Base-by-base conservation (phyloP, 2,797 vertebrate genomes). In the Pampus argenteus region DNA sequence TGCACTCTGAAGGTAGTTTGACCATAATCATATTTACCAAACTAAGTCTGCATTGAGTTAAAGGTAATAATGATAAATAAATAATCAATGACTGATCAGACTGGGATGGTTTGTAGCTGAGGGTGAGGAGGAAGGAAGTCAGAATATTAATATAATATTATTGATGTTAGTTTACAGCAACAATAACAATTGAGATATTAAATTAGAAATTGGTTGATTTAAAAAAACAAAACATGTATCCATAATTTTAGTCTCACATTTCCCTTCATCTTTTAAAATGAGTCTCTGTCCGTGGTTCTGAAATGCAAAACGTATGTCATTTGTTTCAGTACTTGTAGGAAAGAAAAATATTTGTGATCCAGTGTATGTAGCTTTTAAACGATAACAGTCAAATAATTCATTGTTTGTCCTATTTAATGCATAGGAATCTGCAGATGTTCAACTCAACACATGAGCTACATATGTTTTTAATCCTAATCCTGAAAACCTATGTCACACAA, bases 391-490 rank as follows among this genome's bases (percentile, higher is more conserved):
- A 45, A 23, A 48, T 49, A 17, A 8, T 17, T n/a, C 3, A 11
- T 45, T 47, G 25, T 58, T 42, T 20, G 20, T 26, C 5, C 23
- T 0, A 4, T 20, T 7, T n/a, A 40, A 25, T 36, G 18, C 18
- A n/a, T 47, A n/a, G 22, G 38, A 56, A 66, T 44, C 3, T 48
- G 10, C 64, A 28, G 6, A n/a, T 57, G 9, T 56, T 20, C 22
- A 6, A 62, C 36, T 29, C 4, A 51, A 11, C 1, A 61, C 1
- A 71, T 65, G 60, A 69, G 28, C 49, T 71, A 48, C 62, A 56
- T 70, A 47, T 42, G 26, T 59, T 56, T 72, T 74, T 67, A 75
- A 83, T 78, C 71, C 45, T 82, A 80, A 79, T 85, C 70, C 64
- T 31, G 9, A 44, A 69, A 81, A 64, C 51, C 18, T 55, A 63